Evolutionary conservation across 2,113 vertebrate species (phyloP), one percentile per base, ranked within the genome.

Genomic region (Heterotis niloticus): DNA sequence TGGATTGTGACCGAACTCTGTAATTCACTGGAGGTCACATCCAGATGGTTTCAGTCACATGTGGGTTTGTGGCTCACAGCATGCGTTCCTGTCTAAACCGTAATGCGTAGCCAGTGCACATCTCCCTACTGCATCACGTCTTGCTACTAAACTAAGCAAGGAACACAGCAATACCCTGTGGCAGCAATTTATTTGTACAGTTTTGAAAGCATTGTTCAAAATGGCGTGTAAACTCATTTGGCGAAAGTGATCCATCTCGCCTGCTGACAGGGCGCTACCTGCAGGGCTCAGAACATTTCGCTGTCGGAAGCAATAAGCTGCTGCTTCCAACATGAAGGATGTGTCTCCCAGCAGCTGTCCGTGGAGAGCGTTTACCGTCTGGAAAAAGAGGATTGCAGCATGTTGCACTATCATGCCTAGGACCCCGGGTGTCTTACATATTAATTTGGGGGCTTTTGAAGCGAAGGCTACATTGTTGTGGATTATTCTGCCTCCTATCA

Each of bases 341-440:
- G 71, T 23, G 10, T 74, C 54, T 74, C 23, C 23, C n/a, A 26
- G 54, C 57, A 24, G 13, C n/a, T 59, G 71, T 74, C 71, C 69
- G 0, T 54, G 20, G 44, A 23, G 69, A 52, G 34, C 34, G 7
- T 44, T 51, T 16, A 24, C 59, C 23, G n/a, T 65, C n/a, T 65
- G n/a, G 64, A 5, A 57, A 51, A 9, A 64, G 26, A 75, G 57
- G 59, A 64, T 75, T 75, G 74, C 74, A 75, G 11, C 26, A 24
- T 75, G 28, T 75, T 75, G 74, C 74, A 75, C 54, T 75, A 75
- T 75, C 74, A 75, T 62, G 10, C 74, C 34, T 18, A 64, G 57
- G 26, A 44, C 57, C 11, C 59, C 18, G 73, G 17, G 56, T 64
- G 26, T 24, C 23, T 52, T 57, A 64, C 28, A 28, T 64, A 75